Evolutionary conservation across 2,797 vertebrate genomes (phyloP).

Genomic region (Dicrostonyx torquatus): DNA sequence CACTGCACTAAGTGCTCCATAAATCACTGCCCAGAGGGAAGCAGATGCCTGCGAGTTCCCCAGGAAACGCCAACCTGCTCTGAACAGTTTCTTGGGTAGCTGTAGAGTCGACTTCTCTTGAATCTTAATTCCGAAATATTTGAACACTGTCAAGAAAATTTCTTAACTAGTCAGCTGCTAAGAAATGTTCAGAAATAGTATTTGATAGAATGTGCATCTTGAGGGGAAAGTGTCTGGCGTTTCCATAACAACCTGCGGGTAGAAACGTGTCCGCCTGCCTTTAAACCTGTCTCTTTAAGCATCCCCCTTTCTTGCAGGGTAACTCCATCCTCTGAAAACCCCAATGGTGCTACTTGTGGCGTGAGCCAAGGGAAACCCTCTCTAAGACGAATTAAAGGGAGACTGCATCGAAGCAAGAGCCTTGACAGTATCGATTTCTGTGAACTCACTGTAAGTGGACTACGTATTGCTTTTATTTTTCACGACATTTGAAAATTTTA

Average conservation of each 20-base stretch:
- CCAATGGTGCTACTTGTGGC: constrained; percentile 91
- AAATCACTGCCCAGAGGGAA: background rate
- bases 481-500: background rate
- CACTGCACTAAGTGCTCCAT: background rate
- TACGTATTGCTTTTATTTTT: background rate
- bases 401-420: constrained; percentile 97
- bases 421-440: constrained; percentile 96
- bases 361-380: constrained; percentile 96
- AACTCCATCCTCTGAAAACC: constrained; percentile 94
- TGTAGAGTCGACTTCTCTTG: background rate
- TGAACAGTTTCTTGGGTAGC: background rate
- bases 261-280: background rate
- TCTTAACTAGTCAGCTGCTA: background rate
- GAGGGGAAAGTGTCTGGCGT: background rate
- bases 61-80: background rate
- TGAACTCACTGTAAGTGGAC: constrained; percentile 94
- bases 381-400: constrained; percentile 96
- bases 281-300: background rate
- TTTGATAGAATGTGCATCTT: background rate
- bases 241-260: background rate
- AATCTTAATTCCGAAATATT: constrained; percentile 3
- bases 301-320: constrained; percentile 89
- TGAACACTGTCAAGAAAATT: constrained; percentile 1
- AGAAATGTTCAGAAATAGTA: constrained; percentile 5
- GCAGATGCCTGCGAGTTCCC: background rate